Base-by-base conservation (phyloP, 2,113 vertebrate genomes). In the Catharus bicknelli region DNA sequence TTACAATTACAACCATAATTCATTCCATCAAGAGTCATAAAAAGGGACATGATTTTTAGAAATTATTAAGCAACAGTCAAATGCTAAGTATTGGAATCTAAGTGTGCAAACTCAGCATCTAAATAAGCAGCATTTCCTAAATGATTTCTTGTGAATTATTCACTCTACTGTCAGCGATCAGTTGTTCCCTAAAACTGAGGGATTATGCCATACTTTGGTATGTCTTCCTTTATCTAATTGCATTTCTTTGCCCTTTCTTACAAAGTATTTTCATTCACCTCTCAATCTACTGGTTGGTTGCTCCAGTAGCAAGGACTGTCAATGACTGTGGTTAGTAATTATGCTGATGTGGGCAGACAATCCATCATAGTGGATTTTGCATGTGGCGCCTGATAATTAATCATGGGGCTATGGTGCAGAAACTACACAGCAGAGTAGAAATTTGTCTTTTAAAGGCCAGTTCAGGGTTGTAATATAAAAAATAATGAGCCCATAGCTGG, bases 391-490 rank as follows among this genome's bases (percentile, higher is more conserved):
- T 90, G 72, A 92, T 97, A 97, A 98, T 97, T 97, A 97, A 97
- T 96, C 92, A 88, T 55, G 67, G 95, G 87, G 66, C 75, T 42
- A 51, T 86, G 80, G 51, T 95, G 94, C 76, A 95, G 90, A 82
- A 96, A 78, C 93, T 88, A 92, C 64, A 83, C 23, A 69, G 77
- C 48, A 59, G 45, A 95, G 90, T 89, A 94, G 91, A 97, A 97
- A 97, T 97, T 96, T 94, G 94, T 97, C 93, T 97, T 97, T 76
- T 90, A 96, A 96, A 97, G 96, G 95, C 94, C 93, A 96, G 51
- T 54, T 69, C 74, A 80, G 93, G 83, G 93, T 93, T 96, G 85
- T 83, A 96, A 57, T 88, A 70, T 69, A 90, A 94, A 95, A 89
- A 96, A 93, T 97, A 97, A 96, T 96, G 91, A 97, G 77, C 77